Conservation (phyloP, 2,113 vertebrate species). For the Acanthisitta chloris region DNA sequence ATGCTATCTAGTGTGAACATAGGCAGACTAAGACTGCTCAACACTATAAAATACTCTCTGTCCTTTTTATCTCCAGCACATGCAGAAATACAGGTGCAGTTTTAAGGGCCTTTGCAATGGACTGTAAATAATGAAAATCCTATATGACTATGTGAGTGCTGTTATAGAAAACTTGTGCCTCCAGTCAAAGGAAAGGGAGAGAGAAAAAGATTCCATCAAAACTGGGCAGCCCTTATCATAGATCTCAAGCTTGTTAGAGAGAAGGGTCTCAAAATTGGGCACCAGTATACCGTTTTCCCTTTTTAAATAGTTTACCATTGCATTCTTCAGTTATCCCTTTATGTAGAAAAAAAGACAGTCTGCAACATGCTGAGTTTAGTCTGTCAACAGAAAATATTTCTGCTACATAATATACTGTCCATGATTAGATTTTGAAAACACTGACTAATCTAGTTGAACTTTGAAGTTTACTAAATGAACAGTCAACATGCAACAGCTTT, state of each 20-base stretch:
- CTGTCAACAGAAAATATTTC: neutral
- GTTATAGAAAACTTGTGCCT: neutral
- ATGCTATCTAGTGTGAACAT: neutral
- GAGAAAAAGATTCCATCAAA: neutral
- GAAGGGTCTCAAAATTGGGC: neutral
- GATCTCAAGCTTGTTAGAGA: neutral
- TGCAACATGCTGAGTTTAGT: neutral
- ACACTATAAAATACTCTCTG: neutral
- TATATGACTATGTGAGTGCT: neutral
- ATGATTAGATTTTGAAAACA: neutral
- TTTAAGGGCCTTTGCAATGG: neutral
- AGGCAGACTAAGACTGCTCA: neutral
- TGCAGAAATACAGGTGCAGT: neutral
- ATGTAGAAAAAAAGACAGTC: neutral
- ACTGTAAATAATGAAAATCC: neutral
- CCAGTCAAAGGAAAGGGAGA: neutral
- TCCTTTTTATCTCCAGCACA: neutral
- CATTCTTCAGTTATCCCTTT: neutral
- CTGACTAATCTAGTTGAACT: neutral
- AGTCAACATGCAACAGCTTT: neutral
- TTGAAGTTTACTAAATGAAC: neutral
- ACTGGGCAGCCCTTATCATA: neutral
- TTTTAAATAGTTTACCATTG: neutral
- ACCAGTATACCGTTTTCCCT: neutral
- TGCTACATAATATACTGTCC: neutral